Percentiles rank a stretch among this genome's conserved stretches.
Evolutionary conservation across 2,113 vertebrate genomes (phyloP).

Genomic region (Glaucomys volans): DNA sequence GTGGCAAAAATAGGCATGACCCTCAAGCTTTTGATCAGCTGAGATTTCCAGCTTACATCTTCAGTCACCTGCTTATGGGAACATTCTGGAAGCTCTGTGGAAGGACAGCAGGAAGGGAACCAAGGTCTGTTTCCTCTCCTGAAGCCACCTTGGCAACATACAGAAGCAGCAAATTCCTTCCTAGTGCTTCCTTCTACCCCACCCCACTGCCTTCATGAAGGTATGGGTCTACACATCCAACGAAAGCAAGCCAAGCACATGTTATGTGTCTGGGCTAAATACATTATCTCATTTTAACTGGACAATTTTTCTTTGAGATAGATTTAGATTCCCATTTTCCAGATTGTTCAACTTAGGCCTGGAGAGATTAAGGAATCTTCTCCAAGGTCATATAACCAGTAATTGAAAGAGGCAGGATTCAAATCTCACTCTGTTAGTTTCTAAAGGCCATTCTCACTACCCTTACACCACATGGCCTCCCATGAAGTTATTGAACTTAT

Average conservation of each 20-base stretch:
- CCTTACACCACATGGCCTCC: background rate
- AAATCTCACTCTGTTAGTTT: background rate
- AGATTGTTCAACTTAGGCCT: background rate
- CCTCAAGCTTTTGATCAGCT: background rate
- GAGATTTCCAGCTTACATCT: background rate
- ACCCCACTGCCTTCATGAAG: background rate
- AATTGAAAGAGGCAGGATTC: background rate
- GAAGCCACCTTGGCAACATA: background rate
- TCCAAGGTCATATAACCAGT: background rate
- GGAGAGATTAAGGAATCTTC: background rate
- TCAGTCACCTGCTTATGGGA: background rate
- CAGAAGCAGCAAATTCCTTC: background rate
- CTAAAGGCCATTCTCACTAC: background rate
- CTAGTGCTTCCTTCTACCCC: background rate
- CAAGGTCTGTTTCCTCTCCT: background rate
- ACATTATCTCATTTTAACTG: background rate
- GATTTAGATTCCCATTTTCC: background rate
- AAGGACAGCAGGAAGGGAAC: background rate
- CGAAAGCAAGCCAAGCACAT: background rate
- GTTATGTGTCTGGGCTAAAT: background rate
- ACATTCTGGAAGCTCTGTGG: conserved; percentile 27
- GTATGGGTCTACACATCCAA: too few relatives aligned
- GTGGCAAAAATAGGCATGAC: background rate
- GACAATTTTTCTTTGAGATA: background rate
- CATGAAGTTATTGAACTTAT: background rate